Evolutionary conservation across 2,113 vertebrate genomes (phyloP), one percentile per base, ranked within the genome.

Genomic region (Clinocottus analis): DNA sequence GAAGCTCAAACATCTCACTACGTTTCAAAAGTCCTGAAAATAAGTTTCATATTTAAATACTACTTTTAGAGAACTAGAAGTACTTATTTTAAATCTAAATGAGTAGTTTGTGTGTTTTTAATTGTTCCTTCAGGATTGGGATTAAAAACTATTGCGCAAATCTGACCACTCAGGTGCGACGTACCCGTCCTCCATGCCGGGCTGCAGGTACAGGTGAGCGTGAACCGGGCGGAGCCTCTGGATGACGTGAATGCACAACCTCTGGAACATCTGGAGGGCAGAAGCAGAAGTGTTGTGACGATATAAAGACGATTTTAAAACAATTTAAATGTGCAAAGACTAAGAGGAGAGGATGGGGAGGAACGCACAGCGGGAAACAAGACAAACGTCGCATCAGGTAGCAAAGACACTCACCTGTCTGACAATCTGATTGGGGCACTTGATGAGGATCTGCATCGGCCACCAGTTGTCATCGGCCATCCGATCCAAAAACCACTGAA

Each of bases 391-490:
- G n/a, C n/a, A n/a, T n/a, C n/a, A n/a, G n/a, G n/a, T n/a, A n/a
- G n/a, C n/a, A n/a, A n/a, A n/a, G n/a, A n/a, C n/a, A n/a, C n/a
- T 66, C 90, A 97, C 98, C 95, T 99, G 98, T 93, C 98, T 95
- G 77, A 99, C 98, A 72, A 99, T 99, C 93, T 99, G 98, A 95
- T 99, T 99, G 88, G 98, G 98, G 72, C 98, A 99, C 89, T 99
- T 99, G 82, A 99, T 99, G 85, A 99, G 94, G 92, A 99, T 99
- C 94, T 99, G 98, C 98, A 99, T 99, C 58, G 98, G 98, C 98
- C 98, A 99, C 98, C 98, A 99, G 93, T 99, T 98, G 92, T 99
- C 98, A 84, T 99, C 98, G 75, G 98, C 98, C 98, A 99, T 99
- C 35, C 97, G 96, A 84, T 99, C 98, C 94, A 99, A 93, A 95